Evolutionary conservation across 2,113 vertebrate species (phyloP).

Genomic region (Baryphthengus martii): DNA sequence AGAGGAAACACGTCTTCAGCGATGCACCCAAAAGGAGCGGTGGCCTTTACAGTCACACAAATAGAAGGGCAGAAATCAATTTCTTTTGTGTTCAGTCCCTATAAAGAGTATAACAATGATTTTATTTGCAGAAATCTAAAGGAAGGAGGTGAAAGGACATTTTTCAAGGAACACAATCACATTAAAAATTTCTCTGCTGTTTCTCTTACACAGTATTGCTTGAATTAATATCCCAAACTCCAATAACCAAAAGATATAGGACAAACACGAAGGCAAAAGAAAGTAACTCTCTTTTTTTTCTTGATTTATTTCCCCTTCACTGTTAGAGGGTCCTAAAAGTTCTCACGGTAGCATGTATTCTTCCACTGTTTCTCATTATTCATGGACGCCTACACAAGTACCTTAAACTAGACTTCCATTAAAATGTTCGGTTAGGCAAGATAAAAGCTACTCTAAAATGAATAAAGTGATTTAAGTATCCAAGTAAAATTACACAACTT

Average conservation of each 20-base stretch:
- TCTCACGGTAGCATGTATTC: not conserved
- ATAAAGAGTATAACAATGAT: not conserved
- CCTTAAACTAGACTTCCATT: not conserved
- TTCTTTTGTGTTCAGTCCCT: not conserved
- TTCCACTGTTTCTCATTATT: not conserved
- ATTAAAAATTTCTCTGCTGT: not conserved
- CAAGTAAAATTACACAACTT: not conserved
- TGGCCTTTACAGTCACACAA: not conserved
- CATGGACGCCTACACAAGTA: not conserved
- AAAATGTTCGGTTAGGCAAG: not conserved
- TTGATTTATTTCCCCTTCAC: not conserved
- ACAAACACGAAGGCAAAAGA: not conserved
- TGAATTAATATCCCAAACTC: not conserved
- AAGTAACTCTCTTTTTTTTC: not conserved
- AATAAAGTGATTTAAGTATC: not conserved
- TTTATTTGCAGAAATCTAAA: slow-evolving; percentile 8
- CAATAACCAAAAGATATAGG: not conserved
- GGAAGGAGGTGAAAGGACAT: not conserved
- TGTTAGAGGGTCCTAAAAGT: not conserved
- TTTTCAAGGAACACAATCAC: not conserved
- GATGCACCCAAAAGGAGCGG: not conserved
- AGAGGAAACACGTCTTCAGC: not conserved
- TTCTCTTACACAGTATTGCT: not conserved
- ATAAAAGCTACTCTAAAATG: not conserved
- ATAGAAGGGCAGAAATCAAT: not conserved